These are phyloP conservation scores for Forbesichthys papilliferus DNA, from an alignment of 2,113 vertebrate species.

Conservation along the genomic window DNA sequence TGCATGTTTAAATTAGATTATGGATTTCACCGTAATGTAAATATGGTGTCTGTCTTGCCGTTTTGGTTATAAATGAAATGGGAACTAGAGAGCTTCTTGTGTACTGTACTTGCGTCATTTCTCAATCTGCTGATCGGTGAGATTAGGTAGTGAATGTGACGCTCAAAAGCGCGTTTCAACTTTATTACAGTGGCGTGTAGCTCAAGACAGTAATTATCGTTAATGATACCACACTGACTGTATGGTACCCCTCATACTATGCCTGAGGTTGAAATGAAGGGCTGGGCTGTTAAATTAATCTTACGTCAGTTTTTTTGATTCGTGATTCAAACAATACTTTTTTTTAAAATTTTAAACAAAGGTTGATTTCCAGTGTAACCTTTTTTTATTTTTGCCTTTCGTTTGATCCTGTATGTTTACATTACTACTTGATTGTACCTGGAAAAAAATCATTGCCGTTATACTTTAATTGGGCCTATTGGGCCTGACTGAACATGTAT, in stretches of 20 bases:
- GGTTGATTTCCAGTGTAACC: conserved; percentile 7
- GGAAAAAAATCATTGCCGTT: no score
- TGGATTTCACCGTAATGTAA: conserved; percentile 3
- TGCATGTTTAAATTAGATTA: neutral
- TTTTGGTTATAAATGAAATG: neutral
- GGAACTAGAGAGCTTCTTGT: neutral
- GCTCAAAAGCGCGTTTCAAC: conserved; percentile 30
- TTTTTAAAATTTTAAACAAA: neutral
- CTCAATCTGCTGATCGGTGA: conserved; percentile 4
- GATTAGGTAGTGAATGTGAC: conserved; percentile 24
- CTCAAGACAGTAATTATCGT: conserved; percentile 22
- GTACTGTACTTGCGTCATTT: neutral
- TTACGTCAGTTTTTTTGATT: neutral
- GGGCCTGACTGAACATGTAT: conserved; percentile 7
- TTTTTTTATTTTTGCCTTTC: conserved; percentile 5
- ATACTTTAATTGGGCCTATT: conserved; percentile 4
- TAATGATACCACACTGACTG: conserved; percentile 8
- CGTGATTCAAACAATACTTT: neutral
- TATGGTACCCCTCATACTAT: neutral
- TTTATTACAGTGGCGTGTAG: conserved; percentile 32
- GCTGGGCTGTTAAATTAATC: neutral
- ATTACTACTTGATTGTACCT: no score
- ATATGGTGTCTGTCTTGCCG: neutral
- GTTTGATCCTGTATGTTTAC: neutral
- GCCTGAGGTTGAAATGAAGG: no score